Conservation (phyloP, 1,140 invertebrate species). For the Venturia canescens region DNA sequence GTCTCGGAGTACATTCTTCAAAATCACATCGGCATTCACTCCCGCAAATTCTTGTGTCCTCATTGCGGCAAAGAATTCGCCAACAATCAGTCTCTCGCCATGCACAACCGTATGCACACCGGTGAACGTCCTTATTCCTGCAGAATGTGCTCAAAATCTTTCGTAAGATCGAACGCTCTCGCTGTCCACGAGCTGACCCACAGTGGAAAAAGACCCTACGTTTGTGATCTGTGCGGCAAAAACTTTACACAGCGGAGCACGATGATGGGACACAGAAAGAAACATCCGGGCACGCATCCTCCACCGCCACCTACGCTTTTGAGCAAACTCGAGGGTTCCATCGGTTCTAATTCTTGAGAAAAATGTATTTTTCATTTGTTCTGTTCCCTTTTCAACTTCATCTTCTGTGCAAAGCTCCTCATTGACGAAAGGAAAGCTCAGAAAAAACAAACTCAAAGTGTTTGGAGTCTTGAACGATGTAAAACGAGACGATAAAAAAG, state of each 20-base stretch:
- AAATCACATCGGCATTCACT: conserved; percentile 78
- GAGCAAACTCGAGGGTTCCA: background rate
- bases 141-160: conserved; percentile 28
- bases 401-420: background rate
- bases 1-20: conserved; percentile 22
- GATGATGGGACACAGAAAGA: conserved; percentile 54
- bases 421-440: background rate
- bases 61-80: conserved; percentile 84
- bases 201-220: conserved; percentile 84
- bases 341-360: conserved; percentile 8
- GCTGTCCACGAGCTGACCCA: conserved; percentile 83
- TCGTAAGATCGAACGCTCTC: conserved; percentile 16
- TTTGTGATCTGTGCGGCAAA: conserved; percentile 77
- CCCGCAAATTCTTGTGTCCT: conserved; percentile 72
- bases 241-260: conserved; percentile 73
- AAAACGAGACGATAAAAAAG: background rate
- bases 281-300: conserved; percentile 55
- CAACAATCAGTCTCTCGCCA: conserved; percentile 82
- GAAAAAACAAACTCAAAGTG: background rate
- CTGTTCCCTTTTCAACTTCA: background rate
- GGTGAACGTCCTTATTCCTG: conserved; percentile 62
- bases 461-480: background rate
- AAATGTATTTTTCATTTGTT: background rate
- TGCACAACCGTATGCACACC: conserved; percentile 68
- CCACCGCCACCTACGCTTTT: conserved; percentile 46